Percentiles rank a stretch among this genome's conserved stretches.
These are phyloP conservation scores for Chelonoidis abingdonii DNA, from an alignment of 2,113 vertebrate species.

Conservation along the genomic window DNA sequence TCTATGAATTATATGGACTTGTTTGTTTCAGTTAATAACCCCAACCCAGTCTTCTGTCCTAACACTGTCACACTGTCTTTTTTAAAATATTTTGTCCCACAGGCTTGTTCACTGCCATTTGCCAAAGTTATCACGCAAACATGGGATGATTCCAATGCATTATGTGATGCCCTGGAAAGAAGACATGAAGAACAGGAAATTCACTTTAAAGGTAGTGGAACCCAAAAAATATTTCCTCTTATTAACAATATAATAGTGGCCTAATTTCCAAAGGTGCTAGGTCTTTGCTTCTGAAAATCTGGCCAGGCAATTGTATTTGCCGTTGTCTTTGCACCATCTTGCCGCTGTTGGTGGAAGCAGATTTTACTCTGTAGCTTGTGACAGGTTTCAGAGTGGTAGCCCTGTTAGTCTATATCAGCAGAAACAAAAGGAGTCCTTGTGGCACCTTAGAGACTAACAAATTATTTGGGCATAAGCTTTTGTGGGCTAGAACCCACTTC, in stretches of 20 bases:
- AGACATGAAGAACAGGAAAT: constrained; percentile 75
- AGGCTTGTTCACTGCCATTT: constrained; percentile 43
- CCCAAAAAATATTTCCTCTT: not conserved
- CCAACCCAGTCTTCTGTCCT: not conserved
- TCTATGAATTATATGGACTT: not conserved
- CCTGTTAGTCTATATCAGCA: no score
- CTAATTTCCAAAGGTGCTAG: not conserved
- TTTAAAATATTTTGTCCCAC: not conserved
- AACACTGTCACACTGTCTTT: not conserved
- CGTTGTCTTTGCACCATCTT: not conserved
- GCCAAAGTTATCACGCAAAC: constrained; percentile 57
- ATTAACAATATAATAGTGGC: not conserved
- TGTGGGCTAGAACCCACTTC: no score
- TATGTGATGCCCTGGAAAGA: constrained; percentile 84
- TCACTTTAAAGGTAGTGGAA: constrained; percentile 77
- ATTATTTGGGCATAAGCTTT: no score
- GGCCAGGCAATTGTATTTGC: not conserved
- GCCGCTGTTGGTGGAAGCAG: not conserved
- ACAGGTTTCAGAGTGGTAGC: no score
- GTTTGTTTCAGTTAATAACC: not conserved
- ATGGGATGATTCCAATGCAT: constrained; percentile 72
- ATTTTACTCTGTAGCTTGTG: not conserved
- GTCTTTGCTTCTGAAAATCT: not conserved
- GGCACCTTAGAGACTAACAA: no score
- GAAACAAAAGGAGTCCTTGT: no score